Conservation (phyloP, 2,797 vertebrate genomes). For the Presbytis comata region DNA sequence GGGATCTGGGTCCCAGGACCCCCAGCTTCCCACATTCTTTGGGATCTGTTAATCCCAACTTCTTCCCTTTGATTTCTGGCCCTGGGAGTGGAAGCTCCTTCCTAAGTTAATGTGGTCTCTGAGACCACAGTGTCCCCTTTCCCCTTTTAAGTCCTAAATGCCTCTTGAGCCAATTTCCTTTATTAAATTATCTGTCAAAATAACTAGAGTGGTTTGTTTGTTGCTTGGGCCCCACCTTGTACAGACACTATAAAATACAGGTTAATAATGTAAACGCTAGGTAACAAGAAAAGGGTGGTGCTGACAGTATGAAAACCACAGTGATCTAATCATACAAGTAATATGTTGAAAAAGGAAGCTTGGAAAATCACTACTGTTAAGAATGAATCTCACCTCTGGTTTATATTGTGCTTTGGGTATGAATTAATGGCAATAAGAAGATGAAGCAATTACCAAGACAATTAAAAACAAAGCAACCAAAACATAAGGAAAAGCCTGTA, state of each 20-base stretch:
- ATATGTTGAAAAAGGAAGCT: not conserved
- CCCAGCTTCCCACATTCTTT: not conserved
- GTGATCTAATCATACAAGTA: not conserved
- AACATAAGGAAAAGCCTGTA: not conserved
- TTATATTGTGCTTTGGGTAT: not conserved
- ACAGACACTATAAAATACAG: not conserved
- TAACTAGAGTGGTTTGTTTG: not conserved
- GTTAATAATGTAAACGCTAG: not conserved
- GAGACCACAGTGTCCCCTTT: not conserved
- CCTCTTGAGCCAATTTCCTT: not conserved
- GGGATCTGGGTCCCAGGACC: not conserved
- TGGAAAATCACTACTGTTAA: not conserved
- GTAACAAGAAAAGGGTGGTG: not conserved
- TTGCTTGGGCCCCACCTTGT: not conserved
- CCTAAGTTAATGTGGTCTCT: not conserved
- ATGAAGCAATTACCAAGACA: not conserved
- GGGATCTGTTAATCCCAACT: not conserved
- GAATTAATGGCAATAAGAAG: not conserved
- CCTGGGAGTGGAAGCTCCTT: not conserved
- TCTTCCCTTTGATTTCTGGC: not conserved
- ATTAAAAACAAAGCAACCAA: not conserved
- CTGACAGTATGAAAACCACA: not conserved
- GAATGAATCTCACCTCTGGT: not conserved
- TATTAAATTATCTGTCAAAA: slow-evolving; percentile 10
- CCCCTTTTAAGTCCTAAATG: not conserved